Base-by-base conservation (phyloP, 92 coral and sea anemone species). In the Phenganax subtilis region DNA sequence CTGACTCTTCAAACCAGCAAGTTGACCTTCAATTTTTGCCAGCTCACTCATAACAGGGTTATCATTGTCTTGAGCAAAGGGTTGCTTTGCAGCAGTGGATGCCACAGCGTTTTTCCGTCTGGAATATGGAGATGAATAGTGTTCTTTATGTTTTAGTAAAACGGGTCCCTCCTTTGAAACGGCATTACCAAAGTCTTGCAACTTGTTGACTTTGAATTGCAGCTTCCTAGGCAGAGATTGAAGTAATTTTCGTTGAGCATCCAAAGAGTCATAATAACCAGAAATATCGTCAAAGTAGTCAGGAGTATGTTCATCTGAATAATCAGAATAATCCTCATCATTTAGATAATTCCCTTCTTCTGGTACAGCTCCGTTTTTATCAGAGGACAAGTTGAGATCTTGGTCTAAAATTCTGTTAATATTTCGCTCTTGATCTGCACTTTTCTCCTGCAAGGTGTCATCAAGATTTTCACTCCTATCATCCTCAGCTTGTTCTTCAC, bases 401-500 rank as follows among this genome's bases (percentile, higher is more conserved):
- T 76, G 69, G 54, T 57, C 52, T 12, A 52, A 37, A 44, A 58
- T 37, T 14, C 57, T 52, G 65, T 75, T 55, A 63, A 10, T 12
- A 12, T 76, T 52, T 30, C 12, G 30, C 6, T 54, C 72, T n/a
- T 79, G 51, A 63, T 29, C 74, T 79, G 16, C 62, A 79, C 29
- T 79, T 47, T 63, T 31, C 59, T 51, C 57, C 17, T 63, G 58
- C 47, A 65, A 25, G 11, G 16, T 29, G 51, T 63, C 57, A 51
- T 51, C 56, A 27, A 62, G 66, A 37, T 67, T 55, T 28, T 9
- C 58, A 44, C 15, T 6, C 9, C 6, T 83, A 81, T 77, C 58
- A 76, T 86, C 90, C 2, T 72, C n/a, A 14, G 70, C 77, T 54
- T 75, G 52, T 74, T 87, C 76, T 84, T 87, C 64, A 59, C n/a